Evolutionary conservation across 2,113 vertebrate genomes (phyloP), one percentile per base, ranked within the genome.

Genomic region (Eira barbara): DNA sequence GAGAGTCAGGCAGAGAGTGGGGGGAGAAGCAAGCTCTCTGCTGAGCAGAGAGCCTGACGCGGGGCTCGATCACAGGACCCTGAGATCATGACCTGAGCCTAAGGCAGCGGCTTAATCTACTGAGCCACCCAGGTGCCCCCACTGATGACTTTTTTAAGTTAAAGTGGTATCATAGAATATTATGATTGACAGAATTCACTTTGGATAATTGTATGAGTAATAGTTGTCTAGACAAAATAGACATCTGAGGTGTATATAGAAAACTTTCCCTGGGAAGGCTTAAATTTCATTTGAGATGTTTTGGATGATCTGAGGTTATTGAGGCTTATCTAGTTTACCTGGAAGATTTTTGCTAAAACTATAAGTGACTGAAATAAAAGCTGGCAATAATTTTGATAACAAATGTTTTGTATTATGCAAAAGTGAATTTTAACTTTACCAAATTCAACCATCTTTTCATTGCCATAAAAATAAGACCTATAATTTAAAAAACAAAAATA

Each of bases 341-440:
- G 59, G 57, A 84, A 89, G 65, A 87, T 90, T 97, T 83, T 80
- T 97, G 88, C n/a, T 90, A 52, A 94, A 81, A 90, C 65, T 36
- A 20, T 89, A 74, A 94, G 69, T 67, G n/a, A 13, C 36, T 92
- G 36, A 90, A 97, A 90, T 96, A 89, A 90, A 96, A 92, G 20
- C 52, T 69, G 81, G 6, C 29, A 97, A 78, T 79, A 94, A 11
- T 67, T 92, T 97, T 84, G 10, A 2, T 91, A 76, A 83, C 1
- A n/a, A 93, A 82, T 89, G 23, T 94, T 92, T 45, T 83, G 6
- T 92, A 52, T 59, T 74, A 21, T 86, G 15, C 39, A 73, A 93
- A 94, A 88, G n/a, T 55, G 4, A 93, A 52, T 94, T 96, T 95
- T 95, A 85, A 52, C 89, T 96, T 94, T 93, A 93, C 47, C 15